Conservation (phyloP, 2,888 invertebrate genomes). For the Aproaerema taeniolella region DNA sequence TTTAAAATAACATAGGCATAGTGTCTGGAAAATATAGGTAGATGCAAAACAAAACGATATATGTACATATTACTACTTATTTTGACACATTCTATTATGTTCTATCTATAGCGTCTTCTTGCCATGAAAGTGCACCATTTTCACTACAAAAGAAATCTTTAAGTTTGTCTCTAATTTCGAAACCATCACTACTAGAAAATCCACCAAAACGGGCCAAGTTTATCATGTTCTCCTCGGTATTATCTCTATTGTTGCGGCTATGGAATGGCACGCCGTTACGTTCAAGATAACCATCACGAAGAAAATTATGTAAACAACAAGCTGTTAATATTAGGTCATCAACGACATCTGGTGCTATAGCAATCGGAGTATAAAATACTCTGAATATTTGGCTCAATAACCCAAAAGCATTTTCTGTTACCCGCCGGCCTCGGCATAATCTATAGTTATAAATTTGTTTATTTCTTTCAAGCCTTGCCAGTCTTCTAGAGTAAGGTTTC, state of each 20-base stretch:
- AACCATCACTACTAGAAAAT: conserved; percentile 14
- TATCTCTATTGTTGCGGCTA: conserved; percentile 10
- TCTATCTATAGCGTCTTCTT: conserved; percentile 12
- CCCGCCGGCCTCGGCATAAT: conserved; percentile 16
- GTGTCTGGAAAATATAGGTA: too few species aligned
- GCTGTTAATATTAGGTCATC: conserved; percentile 19
- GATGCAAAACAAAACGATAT: too few species aligned
- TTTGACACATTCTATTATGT: conserved; percentile 7
- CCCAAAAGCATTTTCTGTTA: conserved; percentile 22
- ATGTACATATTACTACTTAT: too few species aligned
- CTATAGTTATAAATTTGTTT: conserved; percentile 21
- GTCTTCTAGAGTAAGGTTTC: conserved; percentile 19
- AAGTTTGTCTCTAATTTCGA: conserved; percentile 13
- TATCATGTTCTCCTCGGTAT: conserved; percentile 10
- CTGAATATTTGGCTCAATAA: conserved; percentile 22
- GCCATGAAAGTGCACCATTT: conserved; percentile 14
- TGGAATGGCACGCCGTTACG: conserved; percentile 13
- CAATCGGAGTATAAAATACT: conserved; percentile 25
- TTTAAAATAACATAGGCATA: too few species aligned
- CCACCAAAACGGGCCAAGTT: conserved; percentile 12
- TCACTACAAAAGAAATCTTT: conserved; percentile 15
- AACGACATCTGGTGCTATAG: conserved; percentile 20
- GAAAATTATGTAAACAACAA: conserved; percentile 24
- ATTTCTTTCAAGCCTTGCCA: conserved; percentile 14
- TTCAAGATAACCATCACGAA: conserved; percentile 17